Percentiles rank a stretch among this genome's conserved stretches.
phyloP scores from a whole-genome alignment of 2,888 invertebrate species.

The Volucella inflata region DNA sequence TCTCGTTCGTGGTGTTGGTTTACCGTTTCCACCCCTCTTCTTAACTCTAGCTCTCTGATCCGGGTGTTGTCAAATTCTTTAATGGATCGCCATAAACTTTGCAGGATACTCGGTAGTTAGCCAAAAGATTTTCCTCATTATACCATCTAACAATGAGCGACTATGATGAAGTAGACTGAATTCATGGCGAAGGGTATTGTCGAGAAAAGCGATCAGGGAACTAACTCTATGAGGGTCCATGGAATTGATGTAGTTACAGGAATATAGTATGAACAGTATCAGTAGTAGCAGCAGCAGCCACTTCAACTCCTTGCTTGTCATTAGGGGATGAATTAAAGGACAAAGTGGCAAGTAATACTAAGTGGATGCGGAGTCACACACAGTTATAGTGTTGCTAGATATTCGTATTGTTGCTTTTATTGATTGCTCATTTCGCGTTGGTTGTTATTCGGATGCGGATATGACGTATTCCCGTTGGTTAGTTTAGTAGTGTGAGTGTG shows the following conservation, averaged over 20 bases:
- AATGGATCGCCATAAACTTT: constrained; percentile 73
- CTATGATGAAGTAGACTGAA: constrained; percentile 34
- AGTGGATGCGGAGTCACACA: constrained; percentile 49
- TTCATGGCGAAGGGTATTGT: constrained; percentile 19
- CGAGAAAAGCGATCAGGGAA: neutral
- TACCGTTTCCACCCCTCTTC: neutral
- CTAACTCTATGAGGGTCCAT: constrained; percentile 29
- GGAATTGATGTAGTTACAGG: neutral
- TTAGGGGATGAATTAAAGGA: constrained; percentile 74
- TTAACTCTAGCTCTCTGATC: constrained; percentile 8
- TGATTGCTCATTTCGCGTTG: constrained; percentile 57
- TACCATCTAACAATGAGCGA: constrained; percentile 64
- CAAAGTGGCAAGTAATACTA: constrained; percentile 64
- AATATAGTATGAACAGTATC: no score
- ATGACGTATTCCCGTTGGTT: constrained; percentile 30
- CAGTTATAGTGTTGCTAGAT: constrained; percentile 1
- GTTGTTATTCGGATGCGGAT: constrained; percentile 19
- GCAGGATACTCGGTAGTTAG: constrained; percentile 74
- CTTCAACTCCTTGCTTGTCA: constrained; percentile 42
- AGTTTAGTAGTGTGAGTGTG: constrained; percentile 32
- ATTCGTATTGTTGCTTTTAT: constrained; percentile 30
- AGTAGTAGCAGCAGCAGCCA: neutral
- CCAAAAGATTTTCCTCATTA: constrained; percentile 75
- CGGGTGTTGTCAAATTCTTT: constrained; percentile 58
- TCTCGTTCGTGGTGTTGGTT: constrained; percentile 36